Percentiles rank a stretch among this genome's conserved stretches.
Conservation (phyloP, 1,140 invertebrate genomes). For the Plectus sambesii region DNA sequence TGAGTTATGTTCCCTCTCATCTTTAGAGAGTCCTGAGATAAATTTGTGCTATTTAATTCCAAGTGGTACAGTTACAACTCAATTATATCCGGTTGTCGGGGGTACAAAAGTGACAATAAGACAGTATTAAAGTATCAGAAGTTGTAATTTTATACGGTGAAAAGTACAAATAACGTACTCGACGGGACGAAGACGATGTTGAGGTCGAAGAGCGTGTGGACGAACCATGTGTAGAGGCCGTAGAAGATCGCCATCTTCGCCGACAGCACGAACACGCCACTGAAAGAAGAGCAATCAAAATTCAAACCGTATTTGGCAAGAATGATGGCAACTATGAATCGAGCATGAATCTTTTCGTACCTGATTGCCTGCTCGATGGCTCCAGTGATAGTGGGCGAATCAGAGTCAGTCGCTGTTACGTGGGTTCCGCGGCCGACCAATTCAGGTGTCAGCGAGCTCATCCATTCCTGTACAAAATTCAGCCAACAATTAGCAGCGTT, state of each 20-base stretch:
- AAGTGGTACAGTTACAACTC: too few relatives aligned
- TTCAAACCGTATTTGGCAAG: background rate
- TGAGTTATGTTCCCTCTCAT: too few relatives aligned
- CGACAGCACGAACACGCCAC: constrained; percentile 75
- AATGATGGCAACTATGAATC: constrained; percentile 11
- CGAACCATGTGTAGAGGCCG: constrained; percentile 92
- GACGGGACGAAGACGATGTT: constrained; percentile 88
- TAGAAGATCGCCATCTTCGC: constrained; percentile 95
- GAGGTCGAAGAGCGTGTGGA: constrained; percentile 84
- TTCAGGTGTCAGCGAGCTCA: constrained; percentile 25
- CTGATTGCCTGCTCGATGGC: constrained; percentile 40
- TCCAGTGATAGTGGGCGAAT: constrained; percentile 23
- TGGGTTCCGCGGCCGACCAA: constrained; percentile 2
- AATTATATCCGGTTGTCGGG: too few relatives aligned
- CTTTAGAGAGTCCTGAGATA: too few relatives aligned
- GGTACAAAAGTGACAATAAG: too few relatives aligned
- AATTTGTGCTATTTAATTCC: too few relatives aligned
- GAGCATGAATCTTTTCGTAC: constrained; percentile 15
- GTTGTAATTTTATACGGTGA: too few relatives aligned
- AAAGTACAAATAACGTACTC: constrained; percentile 51
- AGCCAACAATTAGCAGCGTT: too few relatives aligned
- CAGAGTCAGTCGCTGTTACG: background rate
- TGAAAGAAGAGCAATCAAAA: constrained; percentile 32
- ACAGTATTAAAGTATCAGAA: too few relatives aligned
- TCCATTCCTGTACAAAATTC: too few relatives aligned